Evolutionary conservation across 2,797 vertebrate genomes (phyloP).

Genomic region (Jordanella pulchra): DNA sequence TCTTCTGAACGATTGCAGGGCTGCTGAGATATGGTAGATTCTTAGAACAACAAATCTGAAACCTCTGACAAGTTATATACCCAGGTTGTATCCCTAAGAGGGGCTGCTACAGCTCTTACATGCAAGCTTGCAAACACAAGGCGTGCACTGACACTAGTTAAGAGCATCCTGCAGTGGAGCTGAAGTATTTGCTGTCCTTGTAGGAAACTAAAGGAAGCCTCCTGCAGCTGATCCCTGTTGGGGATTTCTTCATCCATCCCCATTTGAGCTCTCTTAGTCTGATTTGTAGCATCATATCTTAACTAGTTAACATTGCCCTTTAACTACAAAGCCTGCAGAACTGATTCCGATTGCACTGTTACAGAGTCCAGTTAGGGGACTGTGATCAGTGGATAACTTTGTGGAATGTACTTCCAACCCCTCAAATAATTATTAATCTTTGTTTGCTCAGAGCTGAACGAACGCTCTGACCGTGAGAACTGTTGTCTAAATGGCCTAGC

Average conservation of each 20-base stretch:
- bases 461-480: constrained; percentile 61
- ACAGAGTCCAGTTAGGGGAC: constrained; percentile 21
- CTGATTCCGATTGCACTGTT: constrained; percentile 13
- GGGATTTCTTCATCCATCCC: constrained; percentile 14
- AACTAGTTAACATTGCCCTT: neutral
- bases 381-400: constrained; percentile 50
- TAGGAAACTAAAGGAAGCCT: constrained; percentile 29
- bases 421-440: constrained; percentile 76
- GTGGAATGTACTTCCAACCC: constrained; percentile 69
- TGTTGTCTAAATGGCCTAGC: constrained; percentile 38
- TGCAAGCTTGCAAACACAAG: constrained; percentile 29
- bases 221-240: constrained; percentile 10
- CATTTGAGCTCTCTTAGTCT: constrained; percentile 5
- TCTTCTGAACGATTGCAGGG: constrained; percentile 3
- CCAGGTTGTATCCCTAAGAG: constrained; percentile 27
- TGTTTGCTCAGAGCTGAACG: constrained; percentile 72
- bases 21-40: constrained; percentile 27
- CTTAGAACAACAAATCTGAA: constrained; percentile 38
- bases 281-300: neutral
- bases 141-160: constrained; percentile 14
- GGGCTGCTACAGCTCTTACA: constrained; percentile 20
- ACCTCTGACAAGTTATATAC: constrained; percentile 37
- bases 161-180: constrained; percentile 7
- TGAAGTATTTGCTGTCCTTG: constrained; percentile 8
- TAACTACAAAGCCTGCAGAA: constrained; percentile 7